A percentile compares a stretch with the other conserved stretches of the same genome.
These are phyloP conservation scores for Pammene aurita DNA, from an alignment of 2,888 invertebrate genomes.

Conservation along the genomic window DNA sequence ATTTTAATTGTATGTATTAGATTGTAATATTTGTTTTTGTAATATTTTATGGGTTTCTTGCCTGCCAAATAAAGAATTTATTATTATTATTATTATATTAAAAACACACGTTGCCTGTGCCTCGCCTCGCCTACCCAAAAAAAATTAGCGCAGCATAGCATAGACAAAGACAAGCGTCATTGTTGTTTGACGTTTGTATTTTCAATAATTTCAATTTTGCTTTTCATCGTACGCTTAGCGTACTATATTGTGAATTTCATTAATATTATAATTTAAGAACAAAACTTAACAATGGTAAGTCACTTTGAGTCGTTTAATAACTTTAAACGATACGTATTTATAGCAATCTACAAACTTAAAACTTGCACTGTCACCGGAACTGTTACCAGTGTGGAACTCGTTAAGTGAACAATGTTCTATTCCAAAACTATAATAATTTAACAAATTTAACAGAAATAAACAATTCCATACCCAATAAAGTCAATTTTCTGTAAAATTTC, in stretches of 20 bases:
- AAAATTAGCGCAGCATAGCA: background rate
- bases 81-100: too few species aligned
- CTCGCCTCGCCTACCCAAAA: background rate
- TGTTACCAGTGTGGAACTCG: background rate
- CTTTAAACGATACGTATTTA: background rate
- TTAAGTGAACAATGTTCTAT: background rate
- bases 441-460: background rate
- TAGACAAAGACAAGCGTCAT: conserved; percentile 18
- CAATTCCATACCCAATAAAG: background rate
- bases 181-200: conserved; percentile 33
- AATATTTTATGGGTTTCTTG: too few species aligned
- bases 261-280: conserved; percentile 34
- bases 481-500: background rate
- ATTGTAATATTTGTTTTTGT: too few species aligned
- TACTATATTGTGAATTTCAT: conserved; percentile 25
- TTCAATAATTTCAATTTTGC: conserved; percentile 37
- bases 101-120: too few species aligned
- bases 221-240: conserved; percentile 40
- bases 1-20: too few species aligned
- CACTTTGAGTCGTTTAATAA: background rate
- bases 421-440: background rate
- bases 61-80: too few species aligned
- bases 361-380: conserved; percentile 47
- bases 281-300: conserved; percentile 42
- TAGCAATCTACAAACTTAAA: conserved; percentile 13